A percentile compares a stretch with the other conserved stretches of the same genome.
These are phyloP conservation scores for Pongo abelii DNA, from an alignment of 2,113 vertebrate species.

Conservation along the genomic window DNA sequence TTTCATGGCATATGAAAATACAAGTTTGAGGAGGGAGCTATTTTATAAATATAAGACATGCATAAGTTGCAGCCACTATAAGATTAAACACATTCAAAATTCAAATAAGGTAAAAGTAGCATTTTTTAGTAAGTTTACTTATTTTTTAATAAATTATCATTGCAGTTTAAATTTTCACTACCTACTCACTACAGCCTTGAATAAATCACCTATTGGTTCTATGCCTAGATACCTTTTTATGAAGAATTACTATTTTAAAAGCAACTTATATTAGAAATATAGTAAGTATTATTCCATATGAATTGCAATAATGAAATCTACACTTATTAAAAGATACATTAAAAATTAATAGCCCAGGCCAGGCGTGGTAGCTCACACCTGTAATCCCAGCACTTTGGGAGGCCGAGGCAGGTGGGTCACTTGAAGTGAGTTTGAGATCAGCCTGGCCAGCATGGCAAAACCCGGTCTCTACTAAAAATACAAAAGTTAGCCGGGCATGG, in stretches of 20 bases:
- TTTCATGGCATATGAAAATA: not conserved
- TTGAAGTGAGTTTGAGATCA: no score
- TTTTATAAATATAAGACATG: not conserved
- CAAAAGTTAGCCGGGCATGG: no score
- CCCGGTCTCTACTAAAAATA: no score
- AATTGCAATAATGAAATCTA: not conserved
- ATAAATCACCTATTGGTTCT: not conserved
- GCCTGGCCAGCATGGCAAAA: no score
- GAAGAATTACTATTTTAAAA: slow-evolving; percentile 21
- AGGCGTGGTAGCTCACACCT: no score
- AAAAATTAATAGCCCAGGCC: not conserved
- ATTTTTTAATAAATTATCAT: not conserved
- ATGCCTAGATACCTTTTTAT: not conserved
- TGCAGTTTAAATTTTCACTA: not conserved
- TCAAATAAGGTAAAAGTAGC: not conserved
- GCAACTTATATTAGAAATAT: slow-evolving; percentile 10
- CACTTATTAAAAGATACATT: not conserved
- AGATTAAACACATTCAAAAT: not conserved
- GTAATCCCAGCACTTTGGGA: no score
- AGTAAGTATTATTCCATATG: not conserved
- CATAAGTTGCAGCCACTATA: not conserved
- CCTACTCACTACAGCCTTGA: not conserved
- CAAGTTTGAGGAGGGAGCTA: not conserved
- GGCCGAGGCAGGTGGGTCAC: no score
- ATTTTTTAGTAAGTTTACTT: not conserved